Evolutionary conservation across 2,113 vertebrate genomes (phyloP), one percentile per base, ranked within the genome.

Genomic region (Triplophysa siluroides): DNA sequence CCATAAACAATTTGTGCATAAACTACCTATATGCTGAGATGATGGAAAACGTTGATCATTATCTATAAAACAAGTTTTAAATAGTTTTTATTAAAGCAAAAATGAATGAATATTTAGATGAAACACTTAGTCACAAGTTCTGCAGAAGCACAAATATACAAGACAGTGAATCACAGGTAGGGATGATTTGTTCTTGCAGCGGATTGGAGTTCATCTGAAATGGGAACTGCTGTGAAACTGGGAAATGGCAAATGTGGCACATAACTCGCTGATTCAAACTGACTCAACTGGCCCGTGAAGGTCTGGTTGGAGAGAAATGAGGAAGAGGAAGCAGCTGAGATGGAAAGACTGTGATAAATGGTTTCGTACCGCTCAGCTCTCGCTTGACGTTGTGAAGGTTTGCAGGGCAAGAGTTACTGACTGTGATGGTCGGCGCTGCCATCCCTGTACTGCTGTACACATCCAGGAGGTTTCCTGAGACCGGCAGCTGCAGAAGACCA

Each of bases 381-480:
- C 33, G 88, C 86, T 96, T 96, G 84, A 95, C 87, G 11, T 89
- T 89, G 13, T 94, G 91, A 76, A 97, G 92, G 81, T 96, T 90
- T 2, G 95, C 94, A 0, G 96, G 96, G 71, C 96, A 97, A 76
- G 95, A 96, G 91, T 94, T 96, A 87, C 95, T 96, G 78, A 93
- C 86, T 1, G 92, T 88, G 77, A 95, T 82, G 43, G 90, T 88
- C 19, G 93, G 91, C 0, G 91, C 88, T 29, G 92, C 72, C 85
- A 91, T 88, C 1, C 90, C 90, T 16, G 90, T 78, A 50, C 84
- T 81, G 72, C 88, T 91, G 41, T 94, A 96, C 29, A 94, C 84
- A 77, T 95, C 94, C 82, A 95, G 90, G 58, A 95, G 83, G 78
- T 93, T 94, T 78, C 93, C 94, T 2, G 93, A 92, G 77, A 94